A percentile compares a stretch with the other conserved stretches of the same genome.
These are phyloP conservation scores for Huso huso DNA, from an alignment of 2,797 vertebrate species.

Conservation along the genomic window DNA sequence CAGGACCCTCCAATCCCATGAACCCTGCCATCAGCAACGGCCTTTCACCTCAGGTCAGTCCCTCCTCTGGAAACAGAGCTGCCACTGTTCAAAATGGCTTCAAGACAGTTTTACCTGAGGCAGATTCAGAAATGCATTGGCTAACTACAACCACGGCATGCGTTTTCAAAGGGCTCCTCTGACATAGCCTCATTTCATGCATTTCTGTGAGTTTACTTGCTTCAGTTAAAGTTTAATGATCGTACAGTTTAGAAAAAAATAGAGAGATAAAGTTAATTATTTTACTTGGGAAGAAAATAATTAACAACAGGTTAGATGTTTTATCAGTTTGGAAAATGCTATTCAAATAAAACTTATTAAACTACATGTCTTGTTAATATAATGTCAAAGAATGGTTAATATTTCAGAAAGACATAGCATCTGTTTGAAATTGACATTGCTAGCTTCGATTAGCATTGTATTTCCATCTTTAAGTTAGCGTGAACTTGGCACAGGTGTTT, in stretches of 20 bases:
- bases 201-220: too few relatives aligned
- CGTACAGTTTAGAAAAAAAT: too few relatives aligned
- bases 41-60: conserved; percentile 94
- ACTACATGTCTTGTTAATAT: conserved; percentile 44
- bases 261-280: too few relatives aligned
- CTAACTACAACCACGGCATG: conserved; percentile 77
- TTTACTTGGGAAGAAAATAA: too few relatives aligned
- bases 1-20: conserved; percentile 87
- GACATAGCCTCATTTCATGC: conserved; percentile 55
- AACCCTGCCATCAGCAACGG: conserved; percentile 88
- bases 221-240: too few relatives aligned
- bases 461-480: conserved; percentile 44
- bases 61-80: conserved; percentile 7
- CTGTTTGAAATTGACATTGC: conserved; percentile 60
- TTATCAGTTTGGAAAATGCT: too few relatives aligned
- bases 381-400: conserved; percentile 58
- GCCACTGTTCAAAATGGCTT: not conserved
- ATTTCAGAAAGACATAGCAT: conserved; percentile 47
- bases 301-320: too few relatives aligned
- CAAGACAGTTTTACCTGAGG: conserved; percentile 57
- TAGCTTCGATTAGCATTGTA: conserved; percentile 34
- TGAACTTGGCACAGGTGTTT: conserved; percentile 55
- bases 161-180: conserved; percentile 58
- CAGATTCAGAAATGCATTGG: conserved; percentile 62
- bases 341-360: too few relatives aligned